Percentiles rank a stretch among this genome's conserved stretches.
phyloP scores from a whole-genome alignment of 64 coral and sea anemone genomes.

The Montipora cactus region DNA sequence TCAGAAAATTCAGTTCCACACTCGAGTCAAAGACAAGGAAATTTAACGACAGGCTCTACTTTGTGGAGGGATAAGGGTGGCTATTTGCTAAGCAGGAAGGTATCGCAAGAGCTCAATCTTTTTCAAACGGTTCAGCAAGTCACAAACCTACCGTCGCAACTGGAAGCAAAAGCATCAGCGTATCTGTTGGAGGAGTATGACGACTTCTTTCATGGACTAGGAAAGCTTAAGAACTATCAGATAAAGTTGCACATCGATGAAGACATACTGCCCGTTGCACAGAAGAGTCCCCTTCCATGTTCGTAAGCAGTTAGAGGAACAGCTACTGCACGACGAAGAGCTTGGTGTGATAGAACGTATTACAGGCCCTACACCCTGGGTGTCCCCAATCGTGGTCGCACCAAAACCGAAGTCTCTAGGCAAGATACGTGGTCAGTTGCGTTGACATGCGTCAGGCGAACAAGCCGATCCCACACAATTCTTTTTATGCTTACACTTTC shows the following conservation, averaged over 20 bases:
- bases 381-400: constrained; percentile 27
- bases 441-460: constrained; percentile 67
- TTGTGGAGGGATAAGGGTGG: constrained; percentile 42
- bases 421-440: constrained; percentile 27
- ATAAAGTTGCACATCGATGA: constrained; percentile 51
- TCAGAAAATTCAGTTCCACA: constrained; percentile 36
- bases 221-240: constrained; percentile 56
- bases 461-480: neutral
- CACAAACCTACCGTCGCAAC: neutral
- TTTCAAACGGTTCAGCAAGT: constrained; percentile 7
- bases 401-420: neutral
- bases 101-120: constrained; percentile 28
- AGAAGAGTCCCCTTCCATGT: too few relatives aligned
- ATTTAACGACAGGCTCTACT: constrained; percentile 3
- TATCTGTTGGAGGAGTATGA: constrained; percentile 18
- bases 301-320: constrained; percentile 25
- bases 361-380: constrained; percentile 64
- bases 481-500: too few relatives aligned
- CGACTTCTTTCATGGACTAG: constrained; percentile 38
- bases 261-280: constrained; percentile 27
- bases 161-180: neutral
- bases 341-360: constrained; percentile 49
- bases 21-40: constrained; percentile 1
- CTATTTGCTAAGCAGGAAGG: constrained; percentile 55
- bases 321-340: constrained; percentile 44